These are phyloP conservation scores for Arvicanthis niloticus DNA, from an alignment of 2,113 vertebrate genomes.

Conservation along the genomic window DNA sequence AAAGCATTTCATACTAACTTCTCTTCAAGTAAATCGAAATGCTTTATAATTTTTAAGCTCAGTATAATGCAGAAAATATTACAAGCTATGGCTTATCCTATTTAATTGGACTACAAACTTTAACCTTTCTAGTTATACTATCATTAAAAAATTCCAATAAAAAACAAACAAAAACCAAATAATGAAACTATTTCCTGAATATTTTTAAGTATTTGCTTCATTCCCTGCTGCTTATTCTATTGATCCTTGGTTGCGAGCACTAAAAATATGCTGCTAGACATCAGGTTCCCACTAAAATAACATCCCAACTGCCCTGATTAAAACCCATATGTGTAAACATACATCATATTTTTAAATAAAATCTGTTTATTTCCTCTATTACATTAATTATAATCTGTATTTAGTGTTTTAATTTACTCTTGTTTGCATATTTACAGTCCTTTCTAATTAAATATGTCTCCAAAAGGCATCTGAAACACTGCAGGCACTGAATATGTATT, in stretches of 20 bases:
- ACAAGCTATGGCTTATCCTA: background rate
- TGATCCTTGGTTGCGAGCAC: background rate
- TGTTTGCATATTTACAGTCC: background rate
- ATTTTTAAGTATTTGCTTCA: background rate
- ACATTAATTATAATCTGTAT: background rate
- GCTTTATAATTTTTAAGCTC: background rate
- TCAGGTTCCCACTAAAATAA: background rate
- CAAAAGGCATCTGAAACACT: background rate
- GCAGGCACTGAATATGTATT: background rate
- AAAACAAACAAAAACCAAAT: background rate
- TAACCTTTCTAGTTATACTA: background rate
- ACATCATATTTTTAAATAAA: background rate
- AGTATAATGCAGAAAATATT: background rate
- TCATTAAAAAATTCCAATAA: background rate
- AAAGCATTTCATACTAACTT: background rate
- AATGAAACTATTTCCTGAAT: background rate
- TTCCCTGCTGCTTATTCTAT: background rate
- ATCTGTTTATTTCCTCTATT: background rate
- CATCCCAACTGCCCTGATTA: background rate
- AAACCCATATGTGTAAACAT: background rate
- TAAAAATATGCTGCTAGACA: background rate
- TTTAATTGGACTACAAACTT: accelerated
- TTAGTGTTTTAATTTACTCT: background rate
- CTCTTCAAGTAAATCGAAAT: background rate
- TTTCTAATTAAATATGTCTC: background rate